These are phyloP conservation scores for Intoshia linei DNA, from an alignment of 1,140 invertebrate genomes.

Conservation along the genomic window DNA sequence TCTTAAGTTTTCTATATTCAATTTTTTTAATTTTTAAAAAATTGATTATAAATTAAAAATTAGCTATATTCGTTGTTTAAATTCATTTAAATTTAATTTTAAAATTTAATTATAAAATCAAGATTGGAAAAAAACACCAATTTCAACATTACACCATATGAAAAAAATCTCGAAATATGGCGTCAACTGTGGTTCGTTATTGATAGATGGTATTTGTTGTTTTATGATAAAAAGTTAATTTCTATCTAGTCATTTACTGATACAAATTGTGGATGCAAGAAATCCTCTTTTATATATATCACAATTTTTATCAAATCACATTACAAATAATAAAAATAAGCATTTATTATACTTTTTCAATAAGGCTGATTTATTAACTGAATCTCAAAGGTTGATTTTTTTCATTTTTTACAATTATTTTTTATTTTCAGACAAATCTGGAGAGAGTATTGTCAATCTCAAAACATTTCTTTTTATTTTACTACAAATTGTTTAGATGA, in stretches of 20 bases:
- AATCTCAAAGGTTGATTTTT: neutral
- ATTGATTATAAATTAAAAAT: no score
- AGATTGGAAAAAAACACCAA: no score
- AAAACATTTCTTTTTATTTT: no score
- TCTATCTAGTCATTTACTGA: neutral
- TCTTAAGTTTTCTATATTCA: no score
- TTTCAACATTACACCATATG: constrained; percentile 94
- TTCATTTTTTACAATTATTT: neutral
- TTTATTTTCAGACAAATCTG: no score
- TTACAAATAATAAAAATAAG: neutral
- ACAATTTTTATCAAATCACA: neutral
- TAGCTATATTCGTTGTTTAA: no score
- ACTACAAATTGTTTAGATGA: no score
- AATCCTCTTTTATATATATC: neutral
- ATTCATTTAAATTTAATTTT: no score
- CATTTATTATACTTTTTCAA: neutral
- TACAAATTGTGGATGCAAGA: neutral
- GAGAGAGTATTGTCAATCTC: no score
- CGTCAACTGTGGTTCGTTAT: constrained; percentile 84
- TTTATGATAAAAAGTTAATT: neutral
- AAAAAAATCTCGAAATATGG: constrained; percentile 92
- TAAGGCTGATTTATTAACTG: neutral
- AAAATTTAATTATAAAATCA: no score
- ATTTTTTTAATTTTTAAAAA: no score
- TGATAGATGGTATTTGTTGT: constrained; percentile 34